Percentiles rank a stretch among this genome's conserved stretches.
Evolutionary conservation across 2,113 vertebrate species (phyloP).

Genomic region (Mormyrus lacerda): DNA sequence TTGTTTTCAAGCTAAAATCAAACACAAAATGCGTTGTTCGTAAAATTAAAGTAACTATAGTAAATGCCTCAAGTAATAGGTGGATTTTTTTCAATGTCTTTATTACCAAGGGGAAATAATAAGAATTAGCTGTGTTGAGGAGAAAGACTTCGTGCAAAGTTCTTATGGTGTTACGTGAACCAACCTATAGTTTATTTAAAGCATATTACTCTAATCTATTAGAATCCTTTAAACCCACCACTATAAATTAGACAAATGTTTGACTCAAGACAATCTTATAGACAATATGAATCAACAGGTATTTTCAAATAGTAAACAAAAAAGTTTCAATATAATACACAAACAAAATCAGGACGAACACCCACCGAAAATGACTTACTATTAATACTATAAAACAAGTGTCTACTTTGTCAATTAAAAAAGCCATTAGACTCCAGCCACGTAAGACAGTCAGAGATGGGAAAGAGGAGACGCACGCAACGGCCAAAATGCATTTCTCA

Average conservation of each 20-base stretch:
- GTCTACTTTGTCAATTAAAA: not conserved
- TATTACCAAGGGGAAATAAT: not conserved
- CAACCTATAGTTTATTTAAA: not conserved
- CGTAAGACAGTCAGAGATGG: not conserved
- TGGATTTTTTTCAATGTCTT: not conserved
- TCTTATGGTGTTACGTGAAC: not conserved
- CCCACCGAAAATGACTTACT: not conserved
- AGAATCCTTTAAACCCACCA: not conserved
- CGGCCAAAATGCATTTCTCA: not conserved
- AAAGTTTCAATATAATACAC: not conserved
- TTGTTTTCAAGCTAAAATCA: not conserved
- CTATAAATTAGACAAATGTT: not conserved
- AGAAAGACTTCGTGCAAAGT: not conserved
- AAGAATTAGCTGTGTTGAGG: not conserved
- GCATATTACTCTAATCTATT: not conserved
- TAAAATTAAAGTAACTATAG: not conserved
- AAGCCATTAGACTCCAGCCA: not conserved
- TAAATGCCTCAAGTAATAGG: not conserved
- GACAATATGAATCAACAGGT: not conserved
- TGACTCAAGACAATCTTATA: not conserved
- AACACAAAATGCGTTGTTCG: not conserved
- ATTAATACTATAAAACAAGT: not conserved
- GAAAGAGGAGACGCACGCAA: not conserved
- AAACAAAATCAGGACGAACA: not conserved
- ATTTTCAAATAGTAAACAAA: not conserved